phyloP scores from a whole-genome alignment of 2,113 vertebrate genomes.

The Astatotilapia flaviijosephi region DNA sequence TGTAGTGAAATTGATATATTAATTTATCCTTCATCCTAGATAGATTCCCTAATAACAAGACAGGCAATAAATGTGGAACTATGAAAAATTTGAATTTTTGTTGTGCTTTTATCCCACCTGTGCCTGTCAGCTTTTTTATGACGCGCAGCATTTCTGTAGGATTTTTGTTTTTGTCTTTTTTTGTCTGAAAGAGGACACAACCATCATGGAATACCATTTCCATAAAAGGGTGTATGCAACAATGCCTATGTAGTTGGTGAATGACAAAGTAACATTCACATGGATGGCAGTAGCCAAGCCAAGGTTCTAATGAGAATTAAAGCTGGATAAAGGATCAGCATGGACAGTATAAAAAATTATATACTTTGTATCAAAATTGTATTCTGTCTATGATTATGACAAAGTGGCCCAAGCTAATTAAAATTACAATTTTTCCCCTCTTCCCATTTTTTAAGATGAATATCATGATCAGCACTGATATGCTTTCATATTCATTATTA shows the following conservation, averaged over 20 bases:
- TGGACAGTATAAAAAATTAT: background rate
- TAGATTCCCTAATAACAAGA: background rate
- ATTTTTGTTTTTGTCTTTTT: background rate
- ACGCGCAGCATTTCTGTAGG: background rate
- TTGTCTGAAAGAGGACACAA: background rate
- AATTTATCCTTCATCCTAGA: accelerated
- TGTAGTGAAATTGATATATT: background rate
- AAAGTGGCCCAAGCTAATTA: background rate
- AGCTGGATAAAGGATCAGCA: background rate
- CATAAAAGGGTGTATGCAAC: background rate
- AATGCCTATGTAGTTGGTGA: background rate
- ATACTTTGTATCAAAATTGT: background rate
- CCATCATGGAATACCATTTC: background rate
- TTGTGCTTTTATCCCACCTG: background rate
- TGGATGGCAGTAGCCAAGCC: background rate
- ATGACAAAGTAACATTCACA: background rate
- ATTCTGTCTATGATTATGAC: background rate
- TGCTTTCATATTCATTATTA: too few relatives aligned
- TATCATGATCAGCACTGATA: too few relatives aligned
- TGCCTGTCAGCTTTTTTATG: background rate
- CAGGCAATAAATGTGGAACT: background rate
- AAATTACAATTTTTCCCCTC: background rate
- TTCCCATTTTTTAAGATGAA: background rate
- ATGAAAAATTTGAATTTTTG: accelerated
- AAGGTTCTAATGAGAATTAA: background rate